phyloP scores from a whole-genome alignment of 1,140 invertebrate species.

The Thalassaphorura encarpata region DNA sequence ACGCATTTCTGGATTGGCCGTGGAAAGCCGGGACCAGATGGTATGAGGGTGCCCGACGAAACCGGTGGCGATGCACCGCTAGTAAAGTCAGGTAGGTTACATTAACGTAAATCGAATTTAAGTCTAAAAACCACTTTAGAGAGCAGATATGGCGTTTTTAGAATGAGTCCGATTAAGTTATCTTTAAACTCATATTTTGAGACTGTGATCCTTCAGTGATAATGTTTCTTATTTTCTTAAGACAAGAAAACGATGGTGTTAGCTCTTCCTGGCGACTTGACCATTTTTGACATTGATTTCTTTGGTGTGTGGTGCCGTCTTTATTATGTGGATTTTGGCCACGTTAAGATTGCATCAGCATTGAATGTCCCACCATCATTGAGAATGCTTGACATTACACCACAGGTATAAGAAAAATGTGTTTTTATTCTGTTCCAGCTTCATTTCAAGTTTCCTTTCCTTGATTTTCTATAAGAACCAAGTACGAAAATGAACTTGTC shows the following conservation, averaged over 20 bases:
- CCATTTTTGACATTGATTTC: slow-evolving; percentile 72
- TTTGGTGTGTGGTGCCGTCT: slow-evolving; percentile 80
- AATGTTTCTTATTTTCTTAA: no score
- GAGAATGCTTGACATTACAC: slow-evolving; percentile 82
- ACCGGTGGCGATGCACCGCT: slow-evolving; percentile 73
- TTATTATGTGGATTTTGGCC: slow-evolving; percentile 82
- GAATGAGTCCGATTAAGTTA: no score
- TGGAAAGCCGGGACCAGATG: slow-evolving; percentile 65
- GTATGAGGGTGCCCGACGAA: slow-evolving; percentile 72
- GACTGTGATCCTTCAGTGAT: no score
- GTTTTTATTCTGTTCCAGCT: no score
- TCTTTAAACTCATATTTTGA: no score
- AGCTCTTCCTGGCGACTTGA: slow-evolving; percentile 66
- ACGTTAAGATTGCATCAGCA: slow-evolving; percentile 59
- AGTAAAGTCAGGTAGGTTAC: slow-evolving; percentile 60
- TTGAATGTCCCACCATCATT: slow-evolving; percentile 79
- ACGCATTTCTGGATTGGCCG: slow-evolving; percentile 83
- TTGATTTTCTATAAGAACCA: no score
- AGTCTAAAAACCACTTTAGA: no score
- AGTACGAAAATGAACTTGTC: no score
- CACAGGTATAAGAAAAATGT: no score
- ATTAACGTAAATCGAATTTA: no score
- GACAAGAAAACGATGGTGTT: slow-evolving; percentile 75
- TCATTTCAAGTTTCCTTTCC: no score
- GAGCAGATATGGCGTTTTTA: no score